Conservation (phyloP, 2,797 vertebrate species). For the Todus mexicanus region DNA sequence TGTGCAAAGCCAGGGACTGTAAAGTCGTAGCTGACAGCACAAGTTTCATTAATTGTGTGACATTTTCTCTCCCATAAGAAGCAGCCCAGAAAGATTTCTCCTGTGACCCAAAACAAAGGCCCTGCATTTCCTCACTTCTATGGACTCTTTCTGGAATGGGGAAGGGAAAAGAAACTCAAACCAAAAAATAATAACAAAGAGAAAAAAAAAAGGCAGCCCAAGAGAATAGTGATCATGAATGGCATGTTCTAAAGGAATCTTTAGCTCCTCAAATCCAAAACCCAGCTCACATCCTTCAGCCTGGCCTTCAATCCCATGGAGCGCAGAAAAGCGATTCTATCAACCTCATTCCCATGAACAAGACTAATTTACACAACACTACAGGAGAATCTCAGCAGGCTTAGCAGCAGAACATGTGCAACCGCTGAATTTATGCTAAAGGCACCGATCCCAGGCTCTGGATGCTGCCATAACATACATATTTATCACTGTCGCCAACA, state of each 20-base stretch:
- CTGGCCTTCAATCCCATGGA: not conserved
- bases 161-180: not conserved
- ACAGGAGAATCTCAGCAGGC: conserved; percentile 50
- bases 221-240: not conserved
- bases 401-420: conserved; percentile 48
- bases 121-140: not conserved
- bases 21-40: not conserved
- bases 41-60: not conserved
- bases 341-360: not conserved
- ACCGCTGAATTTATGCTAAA: conserved; percentile 35
- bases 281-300: not conserved
- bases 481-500: not conserved
- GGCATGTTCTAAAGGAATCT: not conserved
- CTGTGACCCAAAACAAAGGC: not conserved
- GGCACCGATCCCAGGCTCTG: conserved; percentile 37
- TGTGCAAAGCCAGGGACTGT: not conserved
- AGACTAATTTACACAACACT: conserved; percentile 30
- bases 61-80: not conserved
- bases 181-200: not conserved
- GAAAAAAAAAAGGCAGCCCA: not conserved
- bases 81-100: not conserved
- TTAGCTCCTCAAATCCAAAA: not conserved
- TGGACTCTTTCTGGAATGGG: not conserved
- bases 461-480: not conserved
- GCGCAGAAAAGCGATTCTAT: not conserved